Evolutionary conservation across 2,888 invertebrate species (phyloP).

Genomic region (Caenorhabditis becei): DNA sequence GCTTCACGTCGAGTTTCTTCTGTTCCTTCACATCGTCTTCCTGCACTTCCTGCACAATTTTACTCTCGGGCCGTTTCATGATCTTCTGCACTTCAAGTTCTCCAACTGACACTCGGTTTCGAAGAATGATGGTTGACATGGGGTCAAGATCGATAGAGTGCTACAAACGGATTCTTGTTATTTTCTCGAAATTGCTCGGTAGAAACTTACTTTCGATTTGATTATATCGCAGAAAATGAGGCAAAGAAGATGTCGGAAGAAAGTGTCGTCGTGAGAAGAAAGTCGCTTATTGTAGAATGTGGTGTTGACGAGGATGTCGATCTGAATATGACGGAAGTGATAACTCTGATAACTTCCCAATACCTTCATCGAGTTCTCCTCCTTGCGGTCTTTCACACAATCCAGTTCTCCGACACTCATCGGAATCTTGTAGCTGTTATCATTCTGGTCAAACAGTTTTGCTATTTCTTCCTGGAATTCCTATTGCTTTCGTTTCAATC

Average conservation of each 20-base stretch:
- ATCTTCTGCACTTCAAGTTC: conserved; percentile 68
- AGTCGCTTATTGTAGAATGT: conserved; percentile 73
- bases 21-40: background rate
- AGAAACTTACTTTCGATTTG: conserved; percentile 57
- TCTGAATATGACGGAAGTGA: too few species aligned
- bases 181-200: background rate
- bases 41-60: conserved; percentile 47
- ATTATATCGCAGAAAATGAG: conserved; percentile 69
- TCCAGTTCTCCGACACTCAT: conserved; percentile 75
- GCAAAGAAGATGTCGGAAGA: conserved; percentile 72
- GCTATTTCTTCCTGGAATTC: conserved; percentile 71
- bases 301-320: conserved; percentile 77
- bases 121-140: conserved; percentile 66
- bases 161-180: conserved; percentile 15
- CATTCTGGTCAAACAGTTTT: conserved; percentile 50
- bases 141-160: conserved; percentile 71
- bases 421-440: conserved; percentile 59
- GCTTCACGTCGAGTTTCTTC: background rate
- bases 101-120: conserved; percentile 72
- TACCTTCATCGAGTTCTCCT: conserved; percentile 70
- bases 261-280: conserved; percentile 53
- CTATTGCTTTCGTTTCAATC: background rate
- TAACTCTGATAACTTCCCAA: too few species aligned
- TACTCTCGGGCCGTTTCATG: conserved; percentile 63
- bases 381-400: conserved; percentile 68